Percentiles rank a stretch among this genome's conserved stretches.
phyloP scores from a whole-genome alignment of 2,888 invertebrate species.

The Himalopsyche anomala region DNA sequence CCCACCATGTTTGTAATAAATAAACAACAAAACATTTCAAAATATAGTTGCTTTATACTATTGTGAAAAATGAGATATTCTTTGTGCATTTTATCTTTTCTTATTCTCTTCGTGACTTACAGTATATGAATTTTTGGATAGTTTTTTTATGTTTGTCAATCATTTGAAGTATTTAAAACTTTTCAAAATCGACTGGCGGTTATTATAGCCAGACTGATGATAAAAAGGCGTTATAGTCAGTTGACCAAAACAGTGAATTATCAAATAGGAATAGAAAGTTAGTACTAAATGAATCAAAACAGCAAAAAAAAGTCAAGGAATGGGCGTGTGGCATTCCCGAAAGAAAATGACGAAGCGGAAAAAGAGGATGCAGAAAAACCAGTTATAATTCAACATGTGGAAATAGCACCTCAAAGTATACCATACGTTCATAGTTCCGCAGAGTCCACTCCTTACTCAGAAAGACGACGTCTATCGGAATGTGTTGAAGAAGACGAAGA shows the following conservation, averaged over 20 bases:
- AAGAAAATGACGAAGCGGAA: constrained; percentile 48
- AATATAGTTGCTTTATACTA: too few relatives aligned
- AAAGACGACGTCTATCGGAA: constrained; percentile 84
- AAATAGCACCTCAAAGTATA: background rate
- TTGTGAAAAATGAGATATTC: too few relatives aligned
- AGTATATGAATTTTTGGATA: too few relatives aligned
- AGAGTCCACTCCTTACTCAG: constrained; percentile 76
- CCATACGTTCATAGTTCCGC: constrained; percentile 63
- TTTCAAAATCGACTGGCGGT: background rate
- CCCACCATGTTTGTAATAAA: too few relatives aligned
- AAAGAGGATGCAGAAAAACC: constrained; percentile 46
- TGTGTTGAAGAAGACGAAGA: constrained; percentile 92
- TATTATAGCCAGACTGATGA: constrained; percentile 5
- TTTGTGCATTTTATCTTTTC: too few relatives aligned
- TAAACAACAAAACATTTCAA: too few relatives aligned
- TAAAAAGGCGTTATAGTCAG: background rate
- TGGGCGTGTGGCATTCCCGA: constrained; percentile 27
- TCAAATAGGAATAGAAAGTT: background rate
- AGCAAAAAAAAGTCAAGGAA: constrained; percentile 29
- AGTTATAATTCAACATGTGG: background rate
- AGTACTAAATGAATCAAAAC: constrained; percentile 57
- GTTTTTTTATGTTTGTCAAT: too few relatives aligned
- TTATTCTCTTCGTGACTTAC: too few relatives aligned
- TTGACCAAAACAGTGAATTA: background rate
- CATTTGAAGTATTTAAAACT: too few relatives aligned